A percentile compares a stretch with the other conserved stretches of the same genome.
These are phyloP conservation scores for Escarpia spicata DNA, from an alignment of 2,888 invertebrate species.

Conservation along the genomic window DNA sequence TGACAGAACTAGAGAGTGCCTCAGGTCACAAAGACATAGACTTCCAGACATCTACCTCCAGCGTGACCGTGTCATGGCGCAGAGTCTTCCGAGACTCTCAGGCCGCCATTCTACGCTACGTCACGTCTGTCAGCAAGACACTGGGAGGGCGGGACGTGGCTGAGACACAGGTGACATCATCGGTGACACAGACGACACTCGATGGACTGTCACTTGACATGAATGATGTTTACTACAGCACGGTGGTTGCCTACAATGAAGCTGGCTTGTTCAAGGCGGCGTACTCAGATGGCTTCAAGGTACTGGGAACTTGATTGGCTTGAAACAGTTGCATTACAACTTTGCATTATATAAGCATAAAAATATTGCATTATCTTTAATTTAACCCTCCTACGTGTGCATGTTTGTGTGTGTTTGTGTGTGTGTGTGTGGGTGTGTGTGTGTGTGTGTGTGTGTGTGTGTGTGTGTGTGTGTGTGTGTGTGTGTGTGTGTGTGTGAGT, in stretches of 20 bases:
- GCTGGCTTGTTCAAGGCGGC: slow-evolving; percentile 37
- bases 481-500: too few relatives aligned
- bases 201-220: slow-evolving; percentile 24
- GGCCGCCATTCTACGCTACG: slow-evolving; percentile 30
- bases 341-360: too few relatives aligned
- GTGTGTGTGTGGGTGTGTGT: slow-evolving; percentile 14
- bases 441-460: slow-evolving; percentile 9
- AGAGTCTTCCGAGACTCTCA: slow-evolving; percentile 23
- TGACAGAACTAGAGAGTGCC: neutral
- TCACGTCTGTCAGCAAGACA: slow-evolving; percentile 31
- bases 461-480: too few relatives aligned
- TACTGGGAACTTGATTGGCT: neutral
- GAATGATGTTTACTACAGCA: slow-evolving; percentile 34
- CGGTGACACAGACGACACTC: slow-evolving; percentile 33
- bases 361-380: too few relatives aligned
- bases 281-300: slow-evolving; percentile 38
- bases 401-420: slow-evolving; percentile 24
- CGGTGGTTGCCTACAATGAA: slow-evolving; percentile 38
- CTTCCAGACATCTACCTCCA: neutral
- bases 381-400: neutral
- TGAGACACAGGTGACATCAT: slow-evolving; percentile 28
- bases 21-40: neutral
- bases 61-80: slow-evolving; percentile 19
- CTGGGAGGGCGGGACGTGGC: slow-evolving; percentile 23
- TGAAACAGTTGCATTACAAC: too few relatives aligned